phyloP scores from a whole-genome alignment of 1,140 invertebrate species.

The Pollicipes pollicipes region DNA sequence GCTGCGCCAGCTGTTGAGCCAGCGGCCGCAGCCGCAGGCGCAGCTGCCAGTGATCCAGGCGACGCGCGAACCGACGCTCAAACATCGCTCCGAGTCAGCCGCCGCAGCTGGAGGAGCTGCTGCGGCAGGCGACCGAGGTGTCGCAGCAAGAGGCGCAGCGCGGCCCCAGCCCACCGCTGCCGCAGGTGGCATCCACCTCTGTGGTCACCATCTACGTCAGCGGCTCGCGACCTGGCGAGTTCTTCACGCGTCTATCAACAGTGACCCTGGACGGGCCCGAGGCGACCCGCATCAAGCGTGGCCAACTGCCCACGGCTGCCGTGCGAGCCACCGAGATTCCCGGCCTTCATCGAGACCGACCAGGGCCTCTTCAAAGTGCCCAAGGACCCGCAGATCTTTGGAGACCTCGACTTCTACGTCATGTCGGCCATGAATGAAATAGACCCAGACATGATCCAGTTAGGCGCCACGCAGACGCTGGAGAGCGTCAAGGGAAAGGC shows the following conservation, averaged over 20 bases:
- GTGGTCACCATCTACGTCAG: conserved; percentile 75
- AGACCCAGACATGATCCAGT: conserved; percentile 14
- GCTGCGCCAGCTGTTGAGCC: conserved; percentile 14
- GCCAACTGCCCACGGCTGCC: conserved; percentile 22
- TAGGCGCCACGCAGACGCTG: neutral
- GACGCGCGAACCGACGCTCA: neutral
- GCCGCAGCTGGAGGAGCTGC: neutral
- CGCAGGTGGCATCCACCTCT: conserved; percentile 28
- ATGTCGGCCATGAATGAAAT: conserved; percentile 23
- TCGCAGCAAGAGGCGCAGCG: neutral
- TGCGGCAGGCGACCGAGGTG: neutral
- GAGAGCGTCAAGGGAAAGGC: neutral
- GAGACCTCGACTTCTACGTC: conserved; percentile 29
- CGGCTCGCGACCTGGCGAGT: conserved; percentile 69
- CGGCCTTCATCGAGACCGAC: conserved; percentile 28
- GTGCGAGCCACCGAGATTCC: conserved; percentile 28
- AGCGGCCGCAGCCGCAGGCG: conserved; percentile 5
- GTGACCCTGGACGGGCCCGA: conserved; percentile 39
- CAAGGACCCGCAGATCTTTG: conserved; percentile 19
- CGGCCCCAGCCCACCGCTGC: neutral
- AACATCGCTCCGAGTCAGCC: neutral
- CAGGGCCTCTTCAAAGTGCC: conserved; percentile 27
- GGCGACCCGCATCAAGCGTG: conserved; percentile 25
- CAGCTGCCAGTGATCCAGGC: neutral
- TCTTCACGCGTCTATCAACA: conserved; percentile 69